Conservation (phyloP, 2,888 invertebrate genomes). For the Brachyptera putata region DNA sequence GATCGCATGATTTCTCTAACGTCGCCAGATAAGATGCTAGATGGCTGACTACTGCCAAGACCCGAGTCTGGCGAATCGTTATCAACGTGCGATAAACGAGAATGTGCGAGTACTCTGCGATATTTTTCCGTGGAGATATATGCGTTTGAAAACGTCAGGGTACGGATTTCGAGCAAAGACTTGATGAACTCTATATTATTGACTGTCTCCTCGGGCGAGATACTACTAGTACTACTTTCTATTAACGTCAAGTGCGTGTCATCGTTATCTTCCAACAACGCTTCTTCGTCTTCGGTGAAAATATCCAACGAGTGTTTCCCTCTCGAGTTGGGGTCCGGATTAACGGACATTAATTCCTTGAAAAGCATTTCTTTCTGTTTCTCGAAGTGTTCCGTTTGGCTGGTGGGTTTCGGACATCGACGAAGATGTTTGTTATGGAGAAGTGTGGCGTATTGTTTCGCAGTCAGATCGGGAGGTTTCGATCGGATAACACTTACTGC, state of each 20-base stretch:
- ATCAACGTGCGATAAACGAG: no score
- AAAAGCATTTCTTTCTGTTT: background rate
- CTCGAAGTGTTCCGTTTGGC: background rate
- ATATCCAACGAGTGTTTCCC: no score
- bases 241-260: no score
- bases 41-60: no score
- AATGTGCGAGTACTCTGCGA: background rate
- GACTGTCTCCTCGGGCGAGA: no score
- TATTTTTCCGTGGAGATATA: background rate
- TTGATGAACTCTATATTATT: background rate
- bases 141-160: background rate
- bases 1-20: no score
- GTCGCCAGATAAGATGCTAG: no score
- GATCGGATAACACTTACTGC: conserved; percentile 21
- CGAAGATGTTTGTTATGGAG: background rate
- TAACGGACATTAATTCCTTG: background rate
- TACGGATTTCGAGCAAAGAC: background rate
- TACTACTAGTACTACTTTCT: no score
- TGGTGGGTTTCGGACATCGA: background rate
- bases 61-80: no score
- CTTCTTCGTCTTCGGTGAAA: background rate
- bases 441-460: conserved; percentile 17
- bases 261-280: background rate
- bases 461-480: conserved; percentile 15
- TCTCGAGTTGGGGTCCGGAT: no score